Conservation (phyloP, 2,113 vertebrate genomes). For the Athene noctua region DNA sequence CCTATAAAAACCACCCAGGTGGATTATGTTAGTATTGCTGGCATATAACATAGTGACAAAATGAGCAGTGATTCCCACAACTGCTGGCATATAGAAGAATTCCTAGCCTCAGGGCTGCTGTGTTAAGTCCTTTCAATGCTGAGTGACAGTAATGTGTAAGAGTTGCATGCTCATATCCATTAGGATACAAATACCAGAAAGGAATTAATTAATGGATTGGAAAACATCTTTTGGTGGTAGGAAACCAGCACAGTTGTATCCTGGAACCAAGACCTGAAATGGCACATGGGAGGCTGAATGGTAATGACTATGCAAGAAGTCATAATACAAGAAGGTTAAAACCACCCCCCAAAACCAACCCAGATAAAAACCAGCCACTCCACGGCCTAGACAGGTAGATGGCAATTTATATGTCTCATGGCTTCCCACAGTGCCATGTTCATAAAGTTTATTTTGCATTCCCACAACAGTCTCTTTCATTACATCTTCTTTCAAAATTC, state of each 20-base stretch:
- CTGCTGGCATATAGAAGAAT: not conserved
- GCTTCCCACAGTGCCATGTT: not conserved
- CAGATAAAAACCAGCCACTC: not conserved
- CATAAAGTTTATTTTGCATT: not conserved
- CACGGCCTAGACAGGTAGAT: not conserved
- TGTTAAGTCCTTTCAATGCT: not conserved
- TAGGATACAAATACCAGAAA: constrained; percentile 26
- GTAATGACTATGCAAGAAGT: not conserved
- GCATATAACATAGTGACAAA: not conserved
- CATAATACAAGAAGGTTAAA: not conserved
- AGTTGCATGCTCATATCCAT: not conserved
- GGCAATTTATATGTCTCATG: not conserved
- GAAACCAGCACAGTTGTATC: not conserved
- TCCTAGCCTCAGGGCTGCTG: not conserved
- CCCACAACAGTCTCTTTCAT: not conserved
- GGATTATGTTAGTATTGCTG: not conserved
- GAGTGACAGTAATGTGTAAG: not conserved
- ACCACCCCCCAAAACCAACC: not conserved
- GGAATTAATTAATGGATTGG: constrained; percentile 5
- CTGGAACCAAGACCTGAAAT: not conserved
- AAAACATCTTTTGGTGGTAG: not conserved
- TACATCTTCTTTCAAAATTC: not conserved
- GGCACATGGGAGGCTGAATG: not conserved
- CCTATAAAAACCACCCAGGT: not conserved
- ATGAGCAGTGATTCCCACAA: not conserved